Percentiles rank a stretch among this genome's conserved stretches.
These are phyloP conservation scores for Drosophila setosimentum DNA, from an alignment of 2,888 invertebrate genomes.

Conservation along the genomic window DNA sequence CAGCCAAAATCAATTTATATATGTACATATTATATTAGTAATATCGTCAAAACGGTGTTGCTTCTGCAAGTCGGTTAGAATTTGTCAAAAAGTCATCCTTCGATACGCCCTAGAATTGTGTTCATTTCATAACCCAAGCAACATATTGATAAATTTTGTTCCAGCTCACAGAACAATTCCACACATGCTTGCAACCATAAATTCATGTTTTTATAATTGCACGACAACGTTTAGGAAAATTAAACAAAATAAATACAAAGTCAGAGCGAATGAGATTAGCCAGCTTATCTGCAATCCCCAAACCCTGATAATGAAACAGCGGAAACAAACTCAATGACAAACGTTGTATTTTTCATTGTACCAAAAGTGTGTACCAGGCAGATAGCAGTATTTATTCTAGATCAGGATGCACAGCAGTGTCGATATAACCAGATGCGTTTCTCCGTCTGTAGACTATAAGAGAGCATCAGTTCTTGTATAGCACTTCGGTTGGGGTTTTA, in stretches of 20 bases:
- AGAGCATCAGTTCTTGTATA: not conserved
- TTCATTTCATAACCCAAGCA: not conserved
- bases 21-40: not conserved
- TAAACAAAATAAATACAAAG: not conserved
- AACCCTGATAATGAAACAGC: not conserved
- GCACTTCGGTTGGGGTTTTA: not conserved
- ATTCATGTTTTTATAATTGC: not conserved
- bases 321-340: not conserved
- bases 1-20: not conserved
- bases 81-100: not conserved
- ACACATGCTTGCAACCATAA: not conserved
- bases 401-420: not conserved
- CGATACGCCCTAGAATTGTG: not conserved
- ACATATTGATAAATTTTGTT: not conserved
- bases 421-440: not conserved
- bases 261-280: not conserved
- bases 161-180: not conserved
- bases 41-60: not conserved
- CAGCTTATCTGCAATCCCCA: not conserved
- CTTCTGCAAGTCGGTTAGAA: not conserved
- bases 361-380: not conserved
- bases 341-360: not conserved
- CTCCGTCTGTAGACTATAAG: not conserved
- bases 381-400: not conserved
- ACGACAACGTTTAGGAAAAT: not conserved